Base-by-base conservation (phyloP, 1,140 invertebrate species). In the Vanessa tameamea region DNA sequence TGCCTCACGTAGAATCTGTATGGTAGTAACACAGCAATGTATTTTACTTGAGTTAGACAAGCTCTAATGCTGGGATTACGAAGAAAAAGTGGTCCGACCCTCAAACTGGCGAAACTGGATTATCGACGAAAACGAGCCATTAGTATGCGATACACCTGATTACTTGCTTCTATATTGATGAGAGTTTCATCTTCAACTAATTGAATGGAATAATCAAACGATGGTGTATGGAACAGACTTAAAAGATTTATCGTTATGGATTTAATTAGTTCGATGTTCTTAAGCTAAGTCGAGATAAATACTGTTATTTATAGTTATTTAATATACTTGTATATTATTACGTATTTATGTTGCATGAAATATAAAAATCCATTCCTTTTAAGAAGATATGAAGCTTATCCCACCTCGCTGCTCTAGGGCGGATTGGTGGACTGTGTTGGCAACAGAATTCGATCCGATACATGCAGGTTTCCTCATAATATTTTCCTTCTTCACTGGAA, bases 131-230 rank as follows among this genome's bases (percentile, higher is more conserved):
- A 82, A 81, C 76, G 77, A 78, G 79, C 78, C 87, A 89, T 89
- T 89, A 88, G 84, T 85, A 78, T 80, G 72, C 80, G 85, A 88
- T 88, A 88, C 84, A 88, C 87, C 84, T 88, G 84, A 89, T 89
- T 87, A 80, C 72, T 51, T 51, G 37, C 48, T 55, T 47, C 47
- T 51, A 48, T 76, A 72, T 72, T 73, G 72, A 68, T 73, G 65
- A 59, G 47, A 66, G 66, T 61, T 64, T 68, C 31, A 55, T 59
- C 65, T 57, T 57, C 65, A 64, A 23, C 59, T 69, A 72, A 72
- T 72, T 76, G 75, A 72, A 72, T 76, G 59, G 65, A 69, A 73
- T 73, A 73, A 73, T 68, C 47, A 61, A 43, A 26, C 57, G 13
- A 31, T 61, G 31, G 14, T n/a, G 57, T 31, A 37, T 57, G 53